Evolutionary conservation across 2,113 vertebrate genomes (phyloP).

Genomic region (Anas platyrhynchos): DNA sequence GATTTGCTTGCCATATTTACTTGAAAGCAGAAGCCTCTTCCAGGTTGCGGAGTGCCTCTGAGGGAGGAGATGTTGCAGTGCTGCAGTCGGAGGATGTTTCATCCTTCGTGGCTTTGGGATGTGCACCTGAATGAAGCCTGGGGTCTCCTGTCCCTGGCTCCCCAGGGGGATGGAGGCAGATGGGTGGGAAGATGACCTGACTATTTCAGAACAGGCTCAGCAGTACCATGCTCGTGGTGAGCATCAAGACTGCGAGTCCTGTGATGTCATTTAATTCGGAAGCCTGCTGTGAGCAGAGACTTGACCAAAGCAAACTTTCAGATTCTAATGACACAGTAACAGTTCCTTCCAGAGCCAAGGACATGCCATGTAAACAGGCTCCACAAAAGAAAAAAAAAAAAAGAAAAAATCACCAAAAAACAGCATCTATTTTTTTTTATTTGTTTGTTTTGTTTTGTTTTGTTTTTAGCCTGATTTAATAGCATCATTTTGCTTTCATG

Average conservation of each 20-base stretch:
- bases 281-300: neutral
- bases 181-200: neutral
- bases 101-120: neutral
- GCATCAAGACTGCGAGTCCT: neutral
- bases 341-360: constrained; percentile 3
- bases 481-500: constrained; percentile 21
- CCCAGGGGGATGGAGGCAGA: neutral
- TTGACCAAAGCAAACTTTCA: constrained; percentile 1
- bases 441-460: neutral
- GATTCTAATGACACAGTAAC: neutral
- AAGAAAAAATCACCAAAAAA: no score
- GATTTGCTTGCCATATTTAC: constrained; percentile 33
- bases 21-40: constrained; percentile 6
- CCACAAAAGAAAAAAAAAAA: neutral
- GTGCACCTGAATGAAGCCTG: neutral
- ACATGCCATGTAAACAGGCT: neutral
- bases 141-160: neutral
- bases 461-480: constrained; percentile 15
- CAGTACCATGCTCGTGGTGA: neutral
- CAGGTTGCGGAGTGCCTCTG: neutral
- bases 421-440: neutral
- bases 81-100: neutral
- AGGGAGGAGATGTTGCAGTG: neutral
- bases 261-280: neutral
- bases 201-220: neutral